Evolutionary conservation across 2,113 vertebrate species (phyloP).

Genomic region (Semnopithecus entellus): DNA sequence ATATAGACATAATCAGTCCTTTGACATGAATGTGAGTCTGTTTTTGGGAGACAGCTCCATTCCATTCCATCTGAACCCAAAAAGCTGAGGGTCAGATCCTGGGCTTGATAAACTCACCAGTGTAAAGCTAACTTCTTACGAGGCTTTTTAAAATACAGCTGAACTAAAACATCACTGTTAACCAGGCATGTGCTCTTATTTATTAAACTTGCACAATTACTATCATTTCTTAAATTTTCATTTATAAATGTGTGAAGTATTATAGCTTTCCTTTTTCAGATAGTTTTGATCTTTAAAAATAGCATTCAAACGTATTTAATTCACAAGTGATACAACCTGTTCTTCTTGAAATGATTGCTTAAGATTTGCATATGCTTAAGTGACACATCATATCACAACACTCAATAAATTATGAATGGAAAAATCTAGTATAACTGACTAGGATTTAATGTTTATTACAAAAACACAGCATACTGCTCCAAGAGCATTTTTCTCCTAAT

Average conservation of each 20-base stretch:
- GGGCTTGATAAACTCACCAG: background rate
- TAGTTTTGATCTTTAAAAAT: constrained; percentile 43
- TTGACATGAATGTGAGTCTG: background rate
- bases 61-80: background rate
- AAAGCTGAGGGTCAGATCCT: background rate
- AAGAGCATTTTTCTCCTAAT: constrained; percentile 63
- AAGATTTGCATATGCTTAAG: constrained; percentile 65
- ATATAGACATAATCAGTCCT: background rate
- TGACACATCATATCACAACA: constrained; percentile 63
- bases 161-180: background rate
- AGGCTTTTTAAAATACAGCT: constrained; percentile 26
- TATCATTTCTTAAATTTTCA: constrained; percentile 32
- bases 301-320: constrained; percentile 48
- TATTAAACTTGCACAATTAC: constrained; percentile 28
- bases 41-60: background rate
- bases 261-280: constrained; percentile 53
- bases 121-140: background rate
- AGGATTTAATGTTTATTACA: constrained; percentile 56
- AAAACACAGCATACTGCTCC: constrained; percentile 34
- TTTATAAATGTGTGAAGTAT: constrained; percentile 56
- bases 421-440: constrained; percentile 51
- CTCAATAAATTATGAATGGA: constrained; percentile 70
- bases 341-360: constrained; percentile 56
- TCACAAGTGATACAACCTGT: constrained; percentile 59
- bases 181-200: background rate